Evolutionary conservation across 2,888 invertebrate species (phyloP), one percentile per base, ranked within the genome.

Genomic region (Cyclophora albipunctata): DNA sequence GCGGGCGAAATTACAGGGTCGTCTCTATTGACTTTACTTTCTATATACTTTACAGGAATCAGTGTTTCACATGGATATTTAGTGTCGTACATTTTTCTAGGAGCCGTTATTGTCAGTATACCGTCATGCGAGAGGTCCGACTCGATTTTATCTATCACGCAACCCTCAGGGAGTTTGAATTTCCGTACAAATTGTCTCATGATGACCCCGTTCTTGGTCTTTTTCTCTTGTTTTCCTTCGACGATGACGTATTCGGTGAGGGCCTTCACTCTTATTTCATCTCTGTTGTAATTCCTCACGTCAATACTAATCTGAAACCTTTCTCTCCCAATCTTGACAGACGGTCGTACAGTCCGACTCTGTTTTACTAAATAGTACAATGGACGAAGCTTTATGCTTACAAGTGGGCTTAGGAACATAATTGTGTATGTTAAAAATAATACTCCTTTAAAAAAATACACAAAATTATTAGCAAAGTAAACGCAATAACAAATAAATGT

Each of bases 191-290:
- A 85, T 7, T 78, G 75, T 3, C 78, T 64, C 2, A 79, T 49
- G 1, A 81, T 53, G 42, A 62, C 74, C 0, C 84, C 84, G 7
- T 63, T 63, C 34, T 71, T 64, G 0, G 72, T 74, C 51, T 75
- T 71, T 33, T 71, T 71, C 41, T 85, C 86, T n/a, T 84, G 80
- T 52, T 83, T 84, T 0, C 88, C 87, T 67, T 87, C 82, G 3
- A 87, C 73, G 0, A 80, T 54, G 0, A 87, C 71, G 49, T 73
- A 81, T n/a, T 84, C 79, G 2, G 73, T 64, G 0, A 74, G 62
- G 0, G 83, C 86, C 53, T 82, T 84, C 0, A 86, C 81, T 5
- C 73, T 59, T 5, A 87, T 67, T 51, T 87, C 86, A 6, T 85
- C 79, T 50, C 72, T 78, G 2, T 61, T 67, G 52, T 73, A 86